Evolutionary conservation across 2,797 vertebrate genomes (phyloP), one percentile per base, ranked within the genome.

Genomic region (Bradypus variegatus): DNA sequence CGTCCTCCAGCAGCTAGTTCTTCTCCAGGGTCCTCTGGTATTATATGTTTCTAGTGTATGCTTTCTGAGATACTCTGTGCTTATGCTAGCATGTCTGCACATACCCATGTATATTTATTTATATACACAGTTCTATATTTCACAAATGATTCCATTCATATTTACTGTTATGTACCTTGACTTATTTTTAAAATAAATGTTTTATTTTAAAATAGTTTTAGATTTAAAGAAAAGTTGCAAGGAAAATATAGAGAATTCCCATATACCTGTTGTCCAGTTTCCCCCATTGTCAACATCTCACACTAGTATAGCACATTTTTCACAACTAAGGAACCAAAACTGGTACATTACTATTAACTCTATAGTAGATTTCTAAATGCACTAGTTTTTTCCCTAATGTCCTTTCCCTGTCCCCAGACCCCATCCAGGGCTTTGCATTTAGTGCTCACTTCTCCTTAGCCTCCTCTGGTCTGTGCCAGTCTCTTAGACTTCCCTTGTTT

Each of bases 361-460:
- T 50, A 13, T 2, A 1, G 50, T 18, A 60, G 9, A 13, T 8
- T 58, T 62, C 77, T 27, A 4, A 76, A 10, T 31, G 31, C 60
- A 25, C 15, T 25, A n/a, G 53, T 45, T 70, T 58, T 38, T 8
- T n/a, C 62, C 31, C 16, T 2, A 13, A 19, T 3, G n/a, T 65
- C 53, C 29, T 1, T n/a, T n/a, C 53, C 18, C 81, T 79, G 55
- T 45, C 18, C 19, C 21, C 23, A 14, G 13, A 2, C 1, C 23
- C 41, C 84, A 27, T 1, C 9, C 14, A 5, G 62, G 64, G 16
- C 48, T 0, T 8, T 5, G 14, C 4, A 15, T 8, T 16, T 15
- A 16, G 60, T 14, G 41, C 69, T 29, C 60, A 2, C 0, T 33
- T 86, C 76, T 23, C 67, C 25, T 45, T 25, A 18, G 16, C 41